Conservation (phyloP, 2,797 vertebrate genomes). For the Gila robusta region DNA sequence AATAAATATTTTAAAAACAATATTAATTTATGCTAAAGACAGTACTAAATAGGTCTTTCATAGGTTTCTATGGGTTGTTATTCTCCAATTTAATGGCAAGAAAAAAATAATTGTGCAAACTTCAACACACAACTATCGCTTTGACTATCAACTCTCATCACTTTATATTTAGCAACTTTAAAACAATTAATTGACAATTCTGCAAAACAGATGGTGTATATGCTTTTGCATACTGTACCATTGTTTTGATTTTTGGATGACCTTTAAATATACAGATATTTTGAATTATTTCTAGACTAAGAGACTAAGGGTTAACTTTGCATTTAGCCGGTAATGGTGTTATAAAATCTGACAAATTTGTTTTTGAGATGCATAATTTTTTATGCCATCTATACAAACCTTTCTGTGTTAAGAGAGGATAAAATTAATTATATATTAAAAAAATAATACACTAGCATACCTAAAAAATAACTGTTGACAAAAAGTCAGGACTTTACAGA, state of each 20-base stretch:
- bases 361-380: not conserved
- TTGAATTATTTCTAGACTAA: not conserved
- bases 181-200: not conserved
- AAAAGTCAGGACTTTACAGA: not conserved
- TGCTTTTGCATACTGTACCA: not conserved
- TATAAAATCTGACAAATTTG: not conserved
- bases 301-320: not conserved
- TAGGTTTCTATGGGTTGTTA: not conserved
- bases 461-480: not conserved
- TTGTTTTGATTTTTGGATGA: not conserved
- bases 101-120: not conserved
- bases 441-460: not conserved
- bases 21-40: not conserved
- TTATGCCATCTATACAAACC: not conserved
- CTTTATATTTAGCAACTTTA: not conserved
- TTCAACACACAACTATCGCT: not conserved
- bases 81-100: not conserved
- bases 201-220: not conserved
- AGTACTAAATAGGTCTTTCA: not conserved
- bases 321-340: not conserved
- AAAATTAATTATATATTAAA: not conserved
- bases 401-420: not conserved
- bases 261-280: not conserved
- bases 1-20: not conserved
- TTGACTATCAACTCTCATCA: not conserved